Evolutionary conservation across 2,888 invertebrate genomes (phyloP), one percentile per base, ranked within the genome.

Genomic region (Cantharis nigra): DNA sequence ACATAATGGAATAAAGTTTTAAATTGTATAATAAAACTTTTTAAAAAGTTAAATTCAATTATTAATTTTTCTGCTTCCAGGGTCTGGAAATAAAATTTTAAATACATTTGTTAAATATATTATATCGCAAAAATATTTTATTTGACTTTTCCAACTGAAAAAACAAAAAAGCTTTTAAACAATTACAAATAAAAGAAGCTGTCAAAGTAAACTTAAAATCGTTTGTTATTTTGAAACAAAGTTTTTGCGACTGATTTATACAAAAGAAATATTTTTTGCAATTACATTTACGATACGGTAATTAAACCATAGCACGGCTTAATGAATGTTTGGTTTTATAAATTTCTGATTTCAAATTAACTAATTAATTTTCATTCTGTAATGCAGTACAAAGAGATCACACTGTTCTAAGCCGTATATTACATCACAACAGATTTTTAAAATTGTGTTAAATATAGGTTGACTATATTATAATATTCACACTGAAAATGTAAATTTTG

Each of bases 121-220:
- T 26, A 26, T 26, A 26, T 26, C 13, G 33, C 33, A 33, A 65
- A 65, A 65, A 20, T 65, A 14, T 65, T 65, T 23, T 23, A 65
- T 65, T 65, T 18, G 23, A 65, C 23, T n/a, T 65, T 65, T 16
- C 13, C 16, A 65, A 65, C 65, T 65, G 20, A 20, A 20, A 65
- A 65, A 65, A 18, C 65, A 13, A 65, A 65, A 65, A 65, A 65
- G 65, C 65, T 65, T 65, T 65, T 20, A 65, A 65, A 65, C 65
- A 65, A 65, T 65, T 65, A 65, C 23, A 65, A 65, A 65, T 23
- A 65, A 65, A 65, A 65, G 65, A 65, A 65, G 65, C 65, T 65
- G 65, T 13, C 18, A 65, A 65, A 65, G 65, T 23, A 23, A 20
- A 65, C 65, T 65, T 65, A 23, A 65, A 65, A 65, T 65, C 65